Evolutionary conservation across 2,797 vertebrate species (phyloP).

Genomic region (Luscinia megarhynchos): DNA sequence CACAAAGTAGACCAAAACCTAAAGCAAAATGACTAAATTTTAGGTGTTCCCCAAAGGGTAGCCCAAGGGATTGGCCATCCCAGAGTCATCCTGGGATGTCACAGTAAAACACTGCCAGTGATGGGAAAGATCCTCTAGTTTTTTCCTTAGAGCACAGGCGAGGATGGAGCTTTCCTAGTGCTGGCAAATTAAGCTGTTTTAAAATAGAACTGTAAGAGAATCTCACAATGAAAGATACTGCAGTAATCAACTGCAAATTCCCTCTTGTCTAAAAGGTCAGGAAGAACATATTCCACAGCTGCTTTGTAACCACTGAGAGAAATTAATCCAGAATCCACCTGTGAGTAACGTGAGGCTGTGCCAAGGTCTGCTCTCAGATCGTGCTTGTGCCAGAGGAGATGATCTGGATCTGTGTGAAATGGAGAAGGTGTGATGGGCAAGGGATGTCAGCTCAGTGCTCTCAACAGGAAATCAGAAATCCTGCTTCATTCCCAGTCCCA

Average conservation of each 20-base stretch:
- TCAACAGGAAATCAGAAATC: not conserved
- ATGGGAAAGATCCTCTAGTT: not conserved
- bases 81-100: not conserved
- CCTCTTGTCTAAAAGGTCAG: not conserved
- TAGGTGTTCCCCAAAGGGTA: not conserved
- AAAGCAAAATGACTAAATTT: not conserved
- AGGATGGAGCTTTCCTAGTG: not conserved
- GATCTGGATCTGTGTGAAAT: not conserved
- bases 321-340: not conserved
- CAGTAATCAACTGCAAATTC: not conserved
- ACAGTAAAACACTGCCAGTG: not conserved
- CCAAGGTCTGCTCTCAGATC: rapidly evolving
- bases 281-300: not conserved
- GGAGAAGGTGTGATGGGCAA: not conserved
- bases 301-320: not conserved
- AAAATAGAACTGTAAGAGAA: not conserved
- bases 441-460: rapidly evolving
- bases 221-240: not conserved
- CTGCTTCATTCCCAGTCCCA: not conserved
- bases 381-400: not conserved
- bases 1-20: not conserved
- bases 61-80: not conserved
- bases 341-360: rapidly evolving
- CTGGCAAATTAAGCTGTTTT: not conserved
- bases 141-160: not conserved